Evolutionary conservation across 2,888 invertebrate species (phyloP), one percentile per base, ranked within the genome.

Genomic region (Drosophila helvetica): DNA sequence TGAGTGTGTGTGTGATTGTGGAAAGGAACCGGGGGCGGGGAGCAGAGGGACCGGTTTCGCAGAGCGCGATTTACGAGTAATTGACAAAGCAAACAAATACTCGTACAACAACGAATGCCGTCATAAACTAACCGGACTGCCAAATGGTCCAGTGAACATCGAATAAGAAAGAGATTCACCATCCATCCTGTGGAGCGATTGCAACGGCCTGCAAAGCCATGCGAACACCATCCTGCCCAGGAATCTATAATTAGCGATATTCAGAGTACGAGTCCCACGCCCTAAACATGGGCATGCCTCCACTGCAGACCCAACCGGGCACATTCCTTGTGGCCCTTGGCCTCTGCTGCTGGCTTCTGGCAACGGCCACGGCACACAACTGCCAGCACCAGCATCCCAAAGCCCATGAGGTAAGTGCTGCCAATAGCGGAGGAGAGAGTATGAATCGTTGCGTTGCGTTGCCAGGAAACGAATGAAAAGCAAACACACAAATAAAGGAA

Each of bases 311-410:
- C 30, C 57, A 25, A 12, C 19, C 33, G 55, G 43, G 33, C 43
- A 42, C 33, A 27, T 48, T 63, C 48, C 53, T 74, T 30, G 48
- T 54, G 47, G 66, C 51, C 64, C 72, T 71, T 18, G 53, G 54
- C 50, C 46, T 51, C 18, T 57, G 50, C 64, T 22, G 27, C 48
- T 64, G 65, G 66, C 56, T 66, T 7, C 33, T 38, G 38, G 55
- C 30, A 48, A 17, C 65, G 33, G 56, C 66, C 66, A 17, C 7
- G 46, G 82, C 83, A 25, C 90, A 90, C 81, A 93, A 93, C 79
- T 95, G 95, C 91, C 94, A 93, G 55, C 95, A 95, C 82, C 93
- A 94, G 73, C 95, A 95, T 91, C 95, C 95, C 3, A 94, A 93
- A 87, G 93, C 93, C 62, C 93, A 95, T 89, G 94, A 95, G 94